Evolutionary conservation across 2,113 vertebrate genomes (phyloP).

Genomic region (Sakesphorus luctuosus): DNA sequence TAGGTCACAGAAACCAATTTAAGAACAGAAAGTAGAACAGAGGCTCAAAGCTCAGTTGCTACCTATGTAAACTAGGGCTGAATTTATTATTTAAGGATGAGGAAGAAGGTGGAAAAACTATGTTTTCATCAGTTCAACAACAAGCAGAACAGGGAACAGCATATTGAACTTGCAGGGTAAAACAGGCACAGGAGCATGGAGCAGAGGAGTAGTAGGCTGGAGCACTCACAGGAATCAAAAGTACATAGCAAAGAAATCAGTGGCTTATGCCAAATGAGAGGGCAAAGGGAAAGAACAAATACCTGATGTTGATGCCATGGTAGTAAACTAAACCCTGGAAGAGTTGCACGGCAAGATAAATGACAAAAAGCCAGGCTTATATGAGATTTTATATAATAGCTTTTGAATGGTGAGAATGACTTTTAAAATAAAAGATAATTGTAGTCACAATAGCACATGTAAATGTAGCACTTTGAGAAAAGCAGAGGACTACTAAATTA

Average conservation of each 20-base stretch:
- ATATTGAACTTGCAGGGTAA: not conserved
- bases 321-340: not conserved
- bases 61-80: slow-evolving; percentile 4
- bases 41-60: not conserved
- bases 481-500: not conserved
- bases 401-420: not conserved
- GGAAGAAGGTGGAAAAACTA: slow-evolving; percentile 12
- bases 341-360: not conserved
- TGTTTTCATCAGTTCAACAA: not conserved
- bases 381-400: not conserved
- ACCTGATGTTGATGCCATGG: not conserved
- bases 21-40: slow-evolving; percentile 18
- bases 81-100: slow-evolving; percentile 11
- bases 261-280: not conserved
- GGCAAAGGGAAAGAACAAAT: not conserved
- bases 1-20: slow-evolving; percentile 57
- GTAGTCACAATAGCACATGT: not conserved
- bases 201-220: not conserved
- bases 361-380: not conserved
- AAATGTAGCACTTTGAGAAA: not conserved
- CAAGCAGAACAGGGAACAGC: not conserved
- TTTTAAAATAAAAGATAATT: not conserved
- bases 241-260: not conserved
- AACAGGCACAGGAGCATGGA: not conserved
- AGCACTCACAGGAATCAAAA: not conserved